Conservation (phyloP, 2,113 vertebrate genomes). For the Cricetomys ansorgei region DNA sequence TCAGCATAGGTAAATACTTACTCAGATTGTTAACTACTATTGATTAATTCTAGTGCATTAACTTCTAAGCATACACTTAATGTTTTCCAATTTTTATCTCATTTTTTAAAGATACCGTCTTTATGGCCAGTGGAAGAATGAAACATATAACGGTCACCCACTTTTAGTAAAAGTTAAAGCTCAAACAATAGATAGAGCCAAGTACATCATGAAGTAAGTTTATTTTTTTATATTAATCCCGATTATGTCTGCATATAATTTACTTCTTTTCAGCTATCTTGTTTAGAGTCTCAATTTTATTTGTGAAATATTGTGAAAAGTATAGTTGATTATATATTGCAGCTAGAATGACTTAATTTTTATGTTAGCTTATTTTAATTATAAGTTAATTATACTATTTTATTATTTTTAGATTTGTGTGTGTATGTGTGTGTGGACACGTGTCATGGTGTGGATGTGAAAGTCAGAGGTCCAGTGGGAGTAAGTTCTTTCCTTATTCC, state of each 20-base stretch:
- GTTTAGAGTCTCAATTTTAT: conserved; percentile 45
- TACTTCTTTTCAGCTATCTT: conserved; percentile 28
- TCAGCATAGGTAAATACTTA: conserved; percentile 92
- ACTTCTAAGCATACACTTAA: conserved; percentile 21
- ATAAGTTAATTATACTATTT: conserved; percentile 2
- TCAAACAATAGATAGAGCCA: conserved; percentile 96
- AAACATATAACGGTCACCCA: conserved; percentile 96
- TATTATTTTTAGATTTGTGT: neutral
- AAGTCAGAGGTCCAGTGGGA: neutral
- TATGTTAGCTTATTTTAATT: conserved; percentile 50
- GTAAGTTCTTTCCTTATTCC: neutral
- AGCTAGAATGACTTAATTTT: conserved; percentile 52
- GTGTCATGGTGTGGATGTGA: neutral
- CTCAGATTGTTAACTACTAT: conserved; percentile 22
- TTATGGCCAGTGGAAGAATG: conserved; percentile 99
- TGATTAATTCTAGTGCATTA: conserved; percentile 17
- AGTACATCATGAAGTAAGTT: conserved; percentile 98
- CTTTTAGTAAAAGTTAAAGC: conserved; percentile 98
- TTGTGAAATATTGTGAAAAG: conserved; percentile 24
- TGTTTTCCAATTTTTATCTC: conserved; percentile 51
- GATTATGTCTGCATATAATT: conserved; percentile 45
- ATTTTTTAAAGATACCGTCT: conserved; percentile 93
- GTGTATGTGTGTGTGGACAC: neutral
- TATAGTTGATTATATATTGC: neutral
- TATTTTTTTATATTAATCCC: conserved; percentile 48